Evolutionary conservation across 2,797 vertebrate species (phyloP), one percentile per base, ranked within the genome.

Genomic region (Lutra lutra): DNA sequence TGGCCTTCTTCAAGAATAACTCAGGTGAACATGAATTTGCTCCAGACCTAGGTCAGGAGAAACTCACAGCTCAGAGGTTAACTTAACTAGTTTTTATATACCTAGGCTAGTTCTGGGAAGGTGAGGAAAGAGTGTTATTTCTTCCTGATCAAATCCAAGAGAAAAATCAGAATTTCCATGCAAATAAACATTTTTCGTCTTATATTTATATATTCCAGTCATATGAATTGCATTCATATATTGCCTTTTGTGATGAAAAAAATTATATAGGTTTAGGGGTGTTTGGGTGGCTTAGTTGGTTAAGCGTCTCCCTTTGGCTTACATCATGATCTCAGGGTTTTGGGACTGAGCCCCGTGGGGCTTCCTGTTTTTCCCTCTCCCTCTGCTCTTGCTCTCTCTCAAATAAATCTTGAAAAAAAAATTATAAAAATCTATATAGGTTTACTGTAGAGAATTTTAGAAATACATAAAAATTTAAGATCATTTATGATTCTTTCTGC

Each of bases 241-340:
- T 79, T 96, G 8, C 32, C 60, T 88, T 84, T 95, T 79, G 35
- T 91, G 7, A 73, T 90, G 25, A n/a, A 89, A 88, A 88, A 92
- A 86, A 20, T 75, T 88, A 80, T 14, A 15, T 79, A 79, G 29
- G 7, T 54, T 66, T 75, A 54, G 66, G 66, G n/a, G 3, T 1
- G 1, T 18, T n/a, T 68, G n/a, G n/a, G 66, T 35, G 66, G n/a
- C n/a, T 68, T 20, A 35, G 66, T 68, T 0, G 4, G 66, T 68
- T 68, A 35, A 35, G 18, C 14, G 1, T 68, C n/a, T 68, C 18
- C n/a, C n/a, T 35, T 68, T 11, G n/a, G 66, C 66, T 68, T 17
- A 68, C 18, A n/a, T 68, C 66, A 35, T 35, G 66, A 35, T 68
- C n/a, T 11, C 66, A 35, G n/a, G 66, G 66, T 68, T 17, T 20